phyloP scores from a whole-genome alignment of 2,113 vertebrate genomes.

The Oncorhynchus masou region DNA sequence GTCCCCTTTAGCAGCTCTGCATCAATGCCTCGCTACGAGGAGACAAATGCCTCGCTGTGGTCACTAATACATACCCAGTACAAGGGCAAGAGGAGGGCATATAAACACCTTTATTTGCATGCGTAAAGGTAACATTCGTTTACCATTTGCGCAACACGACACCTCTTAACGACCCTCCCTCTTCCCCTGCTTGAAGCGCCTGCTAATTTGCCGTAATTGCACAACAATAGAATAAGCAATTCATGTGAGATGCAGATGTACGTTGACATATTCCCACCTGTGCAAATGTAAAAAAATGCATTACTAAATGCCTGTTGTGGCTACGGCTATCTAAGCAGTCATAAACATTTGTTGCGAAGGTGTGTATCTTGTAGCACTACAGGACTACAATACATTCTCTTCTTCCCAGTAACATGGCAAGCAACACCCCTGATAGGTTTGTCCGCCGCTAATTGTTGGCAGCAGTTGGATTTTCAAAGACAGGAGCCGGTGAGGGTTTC shows the following conservation, averaged over 20 bases:
- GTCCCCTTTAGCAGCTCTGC: background rate
- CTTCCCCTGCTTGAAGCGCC: constrained; percentile 51
- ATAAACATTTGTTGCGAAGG: constrained; percentile 46
- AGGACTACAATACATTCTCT: constrained; percentile 47
- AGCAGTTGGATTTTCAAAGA: constrained; percentile 47
- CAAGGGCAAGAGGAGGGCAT: background rate
- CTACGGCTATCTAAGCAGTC: constrained; percentile 54
- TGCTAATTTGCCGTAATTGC: constrained; percentile 71
- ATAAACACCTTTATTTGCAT: constrained; percentile 49
- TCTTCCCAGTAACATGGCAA: constrained; percentile 19
- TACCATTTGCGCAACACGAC: constrained; percentile 20
- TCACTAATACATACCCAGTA: background rate
- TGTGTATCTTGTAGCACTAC: constrained; percentile 41
- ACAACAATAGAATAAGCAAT: constrained; percentile 67
- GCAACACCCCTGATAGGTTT: constrained; percentile 19
- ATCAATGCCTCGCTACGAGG: background rate
- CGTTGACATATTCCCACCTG: constrained; percentile 71
- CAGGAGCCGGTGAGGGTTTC: constrained; percentile 27
- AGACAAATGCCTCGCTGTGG: background rate
- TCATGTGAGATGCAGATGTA: constrained; percentile 39
- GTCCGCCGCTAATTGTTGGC: constrained; percentile 50
- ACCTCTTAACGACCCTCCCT: constrained; percentile 38
- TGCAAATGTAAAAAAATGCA: constrained; percentile 66
- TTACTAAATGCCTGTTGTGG: constrained; percentile 65
- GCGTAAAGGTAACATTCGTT: constrained; percentile 49